phyloP scores from a whole-genome alignment of 2,797 vertebrate species.

The Anniella stebbinsi region DNA sequence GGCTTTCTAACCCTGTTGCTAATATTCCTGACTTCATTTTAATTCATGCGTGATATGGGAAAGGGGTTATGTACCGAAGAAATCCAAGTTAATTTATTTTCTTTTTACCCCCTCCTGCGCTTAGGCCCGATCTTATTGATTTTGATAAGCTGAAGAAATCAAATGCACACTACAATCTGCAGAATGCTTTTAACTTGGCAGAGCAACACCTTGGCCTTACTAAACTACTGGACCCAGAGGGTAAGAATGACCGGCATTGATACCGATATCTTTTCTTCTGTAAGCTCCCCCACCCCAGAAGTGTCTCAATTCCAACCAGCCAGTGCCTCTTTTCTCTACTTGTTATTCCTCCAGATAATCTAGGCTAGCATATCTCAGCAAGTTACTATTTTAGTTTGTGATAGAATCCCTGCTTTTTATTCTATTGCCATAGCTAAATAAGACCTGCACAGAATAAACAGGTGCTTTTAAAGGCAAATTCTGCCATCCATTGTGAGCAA shows the following conservation, averaged over 20 bases:
- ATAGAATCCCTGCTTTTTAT: neutral
- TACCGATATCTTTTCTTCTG: neutral
- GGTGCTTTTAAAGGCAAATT: neutral
- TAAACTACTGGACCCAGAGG: slow-evolving; percentile 93
- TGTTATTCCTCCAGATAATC: neutral
- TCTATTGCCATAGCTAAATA: neutral
- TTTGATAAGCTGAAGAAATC: slow-evolving; percentile 98
- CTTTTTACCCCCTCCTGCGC: slow-evolving; percentile 22
- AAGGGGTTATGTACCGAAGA: slow-evolving; percentile 44
- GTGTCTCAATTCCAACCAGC: slow-evolving; percentile 22
- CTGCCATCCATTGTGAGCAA: neutral
- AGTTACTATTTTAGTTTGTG: neutral
- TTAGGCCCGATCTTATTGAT: slow-evolving; percentile 95
- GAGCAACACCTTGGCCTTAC: slow-evolving; percentile 96
- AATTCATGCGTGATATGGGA: slow-evolving; percentile 27
- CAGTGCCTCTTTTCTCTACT: slow-evolving; percentile 44
- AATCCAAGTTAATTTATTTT: slow-evolving; percentile 41
- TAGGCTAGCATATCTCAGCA: neutral
- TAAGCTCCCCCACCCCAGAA: neutral
- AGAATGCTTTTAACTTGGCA: slow-evolving; percentile 96
- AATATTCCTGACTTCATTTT: slow-evolving; percentile 14
- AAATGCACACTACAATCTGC: slow-evolving; percentile 97
- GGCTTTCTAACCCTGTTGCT: neutral
- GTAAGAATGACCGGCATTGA: slow-evolving; percentile 76
- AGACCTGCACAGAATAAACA: neutral